Base-by-base conservation (phyloP, 2,888 invertebrate genomes). In the Unio pictorum region DNA sequence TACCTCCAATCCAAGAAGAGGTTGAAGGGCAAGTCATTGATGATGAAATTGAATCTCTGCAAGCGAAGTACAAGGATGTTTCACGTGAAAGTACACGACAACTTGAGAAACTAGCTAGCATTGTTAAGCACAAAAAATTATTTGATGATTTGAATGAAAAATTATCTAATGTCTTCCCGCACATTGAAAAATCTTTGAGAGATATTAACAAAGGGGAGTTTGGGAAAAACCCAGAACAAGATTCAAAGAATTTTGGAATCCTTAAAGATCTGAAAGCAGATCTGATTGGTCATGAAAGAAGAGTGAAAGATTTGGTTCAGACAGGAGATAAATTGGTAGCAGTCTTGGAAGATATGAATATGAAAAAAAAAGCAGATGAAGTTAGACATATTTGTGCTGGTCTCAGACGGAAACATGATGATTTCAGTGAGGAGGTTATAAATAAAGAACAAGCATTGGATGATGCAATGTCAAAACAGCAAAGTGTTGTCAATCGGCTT, bases 261-360 rank as follows among this genome's bases (percentile, higher is more conserved):
- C 71, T 89, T 28, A 85, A 86, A 74, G 81, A 79, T 45, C 71
- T 87, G 61, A 88, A 86, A 69, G 82, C 84, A 18, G 88, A 87
- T 69, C 73, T 88, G 67, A 80, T 88, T 64, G 84, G 87, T 20
- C 85, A 87, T 66, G 88, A 87, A 55, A 82, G 87, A 56, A 82
- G 82, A 55, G 68, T 88, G 56, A 85, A 86, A 71, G 86, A 87
- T 64, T 69, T 86, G 55, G 69, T 73, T 18, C 79, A 81, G 64
- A 94, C 96, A 0, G 97, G 97, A 17, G 94, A 94, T 1, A 95
- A 90, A 34, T 91, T 98, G 0, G 94, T 95, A 81, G 93, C 94
- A 63, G 96, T 97, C 55, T 91, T 97, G 30, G 94, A 95, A 15
- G 97, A 98, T 20, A 78, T 85, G 66, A 83, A 81, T 20, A 80